These are phyloP conservation scores for Lepetodrilus schrolli DNA, from an alignment of 2,888 invertebrate genomes.

Conservation along the genomic window DNA sequence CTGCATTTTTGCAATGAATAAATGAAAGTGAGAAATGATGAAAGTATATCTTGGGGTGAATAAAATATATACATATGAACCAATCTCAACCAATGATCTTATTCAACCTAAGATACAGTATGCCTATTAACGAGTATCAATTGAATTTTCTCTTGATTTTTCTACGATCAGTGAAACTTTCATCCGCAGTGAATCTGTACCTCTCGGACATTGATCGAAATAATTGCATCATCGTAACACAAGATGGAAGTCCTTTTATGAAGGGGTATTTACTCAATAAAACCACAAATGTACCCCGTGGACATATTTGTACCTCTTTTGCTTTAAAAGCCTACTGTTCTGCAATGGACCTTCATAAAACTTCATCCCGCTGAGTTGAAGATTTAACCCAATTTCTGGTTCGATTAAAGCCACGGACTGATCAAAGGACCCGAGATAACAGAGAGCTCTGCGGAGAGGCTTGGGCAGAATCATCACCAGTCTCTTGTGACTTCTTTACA, in stretches of 20 bases:
- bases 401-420: constrained; percentile 13
- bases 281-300: not conserved
- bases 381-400: constrained; percentile 19
- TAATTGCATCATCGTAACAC: not conserved
- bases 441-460: not conserved
- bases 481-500: not conserved
- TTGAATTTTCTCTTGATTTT: too few relatives aligned
- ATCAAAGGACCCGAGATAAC: not conserved
- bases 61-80: too few relatives aligned
- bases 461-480: not conserved
- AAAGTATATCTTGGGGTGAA: too few relatives aligned
- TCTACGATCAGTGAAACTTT: too few relatives aligned
- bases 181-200: too few relatives aligned
- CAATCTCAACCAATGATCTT: too few relatives aligned
- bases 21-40: too few relatives aligned
- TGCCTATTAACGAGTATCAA: too few relatives aligned
- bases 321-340: constrained; percentile 1
- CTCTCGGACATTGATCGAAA: too few relatives aligned
- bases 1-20: too few relatives aligned
- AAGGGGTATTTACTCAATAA: not conserved
- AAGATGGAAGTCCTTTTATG: not conserved
- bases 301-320: constrained; percentile 9
- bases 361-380: not conserved
- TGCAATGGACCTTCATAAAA: not conserved
- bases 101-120: too few relatives aligned